Evolutionary conservation across 2,888 invertebrate species (phyloP), one percentile per base, ranked within the genome.

Genomic region (Oligia strigilis): DNA sequence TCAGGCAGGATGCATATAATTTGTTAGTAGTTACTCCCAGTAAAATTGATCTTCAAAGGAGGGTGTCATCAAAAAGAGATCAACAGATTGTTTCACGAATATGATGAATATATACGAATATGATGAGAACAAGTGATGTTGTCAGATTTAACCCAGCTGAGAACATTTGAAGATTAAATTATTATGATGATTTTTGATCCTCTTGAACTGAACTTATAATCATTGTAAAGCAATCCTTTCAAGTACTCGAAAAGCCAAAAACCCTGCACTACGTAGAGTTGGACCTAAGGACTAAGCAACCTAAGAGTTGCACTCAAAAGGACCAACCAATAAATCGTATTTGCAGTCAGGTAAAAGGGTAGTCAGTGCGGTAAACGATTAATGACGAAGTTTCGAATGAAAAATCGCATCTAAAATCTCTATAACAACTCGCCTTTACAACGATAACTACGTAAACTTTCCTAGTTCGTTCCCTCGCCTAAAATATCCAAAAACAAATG

Each of bases 401-500:
- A 76, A 77, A 72, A 66, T 72, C 52, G 11, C 19, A n/a, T 58
- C 19, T 70, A 36, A 58, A 52, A 23, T 69, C 23, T 66, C 55
- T 13, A 77, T 74, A 75, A 66, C 13, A 75, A 73, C 60, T 69
- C 49, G 13, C 52, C 49, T 77, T 81, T 67, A 76, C 17, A 75
- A 67, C 46, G 77, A 77, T 83, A 79, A 84, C 86, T 74, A 75
- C 36, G 29, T 46, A 78, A 86, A 86, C 75, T 86, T 78, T 76
- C 13, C 70, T 87, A 85, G 86, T 88, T 80, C 49, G 64, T 73
- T 80, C 74, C 43, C 80, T 91, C 85, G 67, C 83, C 75, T 75
- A 89, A 88, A 90, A 90, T 92, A 90, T 90, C 87, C 86, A 87
- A 92, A 91, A 92, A 91, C 92, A 92, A 91, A 89, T 88, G 89